Base-by-base conservation (phyloP, 2,888 invertebrate species). In the Drosophila melanosoma region DNA sequence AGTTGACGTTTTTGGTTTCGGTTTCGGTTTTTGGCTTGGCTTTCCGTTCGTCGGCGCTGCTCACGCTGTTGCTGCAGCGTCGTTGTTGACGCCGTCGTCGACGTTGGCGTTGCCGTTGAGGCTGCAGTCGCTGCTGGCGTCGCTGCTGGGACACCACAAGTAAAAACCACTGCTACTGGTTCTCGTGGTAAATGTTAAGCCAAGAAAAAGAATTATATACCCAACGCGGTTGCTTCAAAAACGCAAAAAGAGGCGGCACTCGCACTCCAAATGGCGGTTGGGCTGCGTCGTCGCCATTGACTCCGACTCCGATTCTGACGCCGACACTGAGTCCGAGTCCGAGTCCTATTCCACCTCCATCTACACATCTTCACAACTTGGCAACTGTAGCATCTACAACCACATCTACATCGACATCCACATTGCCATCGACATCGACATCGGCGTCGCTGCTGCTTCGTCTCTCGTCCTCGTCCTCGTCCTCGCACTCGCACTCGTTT, bases 81-180 rank as follows among this genome's bases (percentile, higher is more conserved):
- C 15, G 54, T 6, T 35, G 36, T 8, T 29, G 40, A 6, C 53
- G 40, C 10, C n/a, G 42, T 32, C 33, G 64, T n/a, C 38, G 48
- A 6, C 49, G 72, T 40, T 33, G 56, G 29, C 64, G 53, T n/a
- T 38, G 42, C 10, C 63, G 45, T 17, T 26, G 38, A n/a, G 36
- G 53, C 38, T 26, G 56, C 38, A 0, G 35, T 33, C 60, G 57
- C 15, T 26, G 54, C 36, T 61, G 45, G 42, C 70, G 67, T 54
- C 62, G 74, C 82, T 74, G 84, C 77, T 75, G 84, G 82, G 74
- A 90, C 88, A 89, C 91, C 91, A 90, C 90, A 91, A 91, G 90
- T 87, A 91, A 91, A 88, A 93, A 93, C 93, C 93, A 91, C 93
- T 93, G 93, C 92, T 92, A 92, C 93, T 93, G 93, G 93, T 93